Evolutionary conservation across 2,113 vertebrate species (phyloP).

Genomic region (Tachysurus fulvidraco): DNA sequence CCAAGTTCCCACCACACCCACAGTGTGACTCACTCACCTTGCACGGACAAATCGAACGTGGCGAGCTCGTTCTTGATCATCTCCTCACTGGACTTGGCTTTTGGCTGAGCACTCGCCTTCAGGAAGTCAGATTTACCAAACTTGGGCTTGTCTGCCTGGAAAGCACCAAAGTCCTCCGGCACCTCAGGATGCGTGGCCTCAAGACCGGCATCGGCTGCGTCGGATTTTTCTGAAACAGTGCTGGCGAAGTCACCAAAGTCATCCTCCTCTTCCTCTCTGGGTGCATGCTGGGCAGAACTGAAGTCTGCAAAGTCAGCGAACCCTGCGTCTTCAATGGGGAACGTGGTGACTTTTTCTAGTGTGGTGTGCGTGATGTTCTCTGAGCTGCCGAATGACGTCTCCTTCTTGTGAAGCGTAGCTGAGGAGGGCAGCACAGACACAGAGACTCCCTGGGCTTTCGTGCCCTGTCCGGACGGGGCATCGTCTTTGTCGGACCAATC

Average conservation of each 20-base stretch:
- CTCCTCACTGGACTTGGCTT: slow-evolving; percentile 97
- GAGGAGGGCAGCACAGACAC: slow-evolving; percentile 67
- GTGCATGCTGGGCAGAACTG: slow-evolving; percentile 29
- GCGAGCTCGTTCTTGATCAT: slow-evolving; percentile 97
- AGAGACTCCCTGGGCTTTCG: slow-evolving; percentile 67
- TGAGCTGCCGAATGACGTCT: slow-evolving; percentile 83
- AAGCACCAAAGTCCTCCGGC: slow-evolving; percentile 86
- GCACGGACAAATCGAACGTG: slow-evolving; percentile 94
- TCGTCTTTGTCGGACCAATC: slow-evolving; percentile 92
- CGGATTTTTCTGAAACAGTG: slow-evolving; percentile 69
- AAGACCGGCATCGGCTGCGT: slow-evolving; percentile 44
- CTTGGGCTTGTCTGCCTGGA: slow-evolving; percentile 94
- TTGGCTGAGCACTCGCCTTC: slow-evolving; percentile 88
- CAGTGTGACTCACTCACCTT: slow-evolving; percentile 80
- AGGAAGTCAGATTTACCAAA: slow-evolving; percentile 98
- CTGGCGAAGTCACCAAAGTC: slow-evolving; percentile 85
- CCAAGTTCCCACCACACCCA: background rate
- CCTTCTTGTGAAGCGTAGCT: slow-evolving; percentile 77
- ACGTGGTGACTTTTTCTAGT: slow-evolving; percentile 76
- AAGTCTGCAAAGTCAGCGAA: slow-evolving; percentile 81
- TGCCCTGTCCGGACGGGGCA: slow-evolving; percentile 67
- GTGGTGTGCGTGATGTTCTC: slow-evolving; percentile 83
- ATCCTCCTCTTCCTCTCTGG: slow-evolving; percentile 61
- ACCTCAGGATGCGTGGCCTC: slow-evolving; percentile 69
- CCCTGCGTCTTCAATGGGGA: slow-evolving; percentile 72